Conservation (phyloP, 2,113 vertebrate species). For the Lasiurus cinereus region DNA sequence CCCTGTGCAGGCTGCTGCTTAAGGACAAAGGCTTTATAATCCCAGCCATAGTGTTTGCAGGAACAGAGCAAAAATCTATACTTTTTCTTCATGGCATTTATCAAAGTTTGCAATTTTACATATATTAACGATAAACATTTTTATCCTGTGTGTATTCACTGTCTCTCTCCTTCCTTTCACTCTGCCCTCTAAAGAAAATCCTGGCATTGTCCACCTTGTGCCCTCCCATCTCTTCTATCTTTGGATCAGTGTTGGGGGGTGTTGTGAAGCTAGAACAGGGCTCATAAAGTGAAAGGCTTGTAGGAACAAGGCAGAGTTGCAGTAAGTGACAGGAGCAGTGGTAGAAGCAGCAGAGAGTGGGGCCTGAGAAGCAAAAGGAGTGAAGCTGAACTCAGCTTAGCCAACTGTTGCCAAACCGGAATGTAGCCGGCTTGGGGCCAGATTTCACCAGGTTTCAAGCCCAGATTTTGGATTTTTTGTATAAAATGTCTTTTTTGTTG, state of each 20-base stretch:
- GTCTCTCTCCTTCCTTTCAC: background rate
- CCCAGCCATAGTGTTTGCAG: background rate
- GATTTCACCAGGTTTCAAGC: background rate
- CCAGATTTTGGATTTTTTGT: background rate
- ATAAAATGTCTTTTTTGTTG: background rate
- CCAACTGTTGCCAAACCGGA: background rate
- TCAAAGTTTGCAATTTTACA: background rate
- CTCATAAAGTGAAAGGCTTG: background rate
- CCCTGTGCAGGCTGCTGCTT: background rate
- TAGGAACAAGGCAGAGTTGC: background rate
- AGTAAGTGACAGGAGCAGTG: rapidly evolving
- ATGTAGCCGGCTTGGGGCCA: background rate
- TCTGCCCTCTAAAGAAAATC: background rate
- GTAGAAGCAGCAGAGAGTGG: background rate
- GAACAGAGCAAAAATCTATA: background rate
- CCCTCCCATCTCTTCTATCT: background rate
- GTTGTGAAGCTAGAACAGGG: background rate
- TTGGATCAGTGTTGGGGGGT: background rate
- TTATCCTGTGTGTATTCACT: background rate
- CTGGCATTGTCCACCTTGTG: background rate
- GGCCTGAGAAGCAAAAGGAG: background rate
- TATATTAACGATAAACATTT: background rate
- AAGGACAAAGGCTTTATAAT: background rate
- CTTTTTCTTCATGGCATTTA: background rate
- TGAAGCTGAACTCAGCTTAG: background rate